Evolutionary conservation across 2,797 vertebrate genomes (phyloP), one percentile per base, ranked within the genome.

Genomic region (Podarcis siculus): DNA sequence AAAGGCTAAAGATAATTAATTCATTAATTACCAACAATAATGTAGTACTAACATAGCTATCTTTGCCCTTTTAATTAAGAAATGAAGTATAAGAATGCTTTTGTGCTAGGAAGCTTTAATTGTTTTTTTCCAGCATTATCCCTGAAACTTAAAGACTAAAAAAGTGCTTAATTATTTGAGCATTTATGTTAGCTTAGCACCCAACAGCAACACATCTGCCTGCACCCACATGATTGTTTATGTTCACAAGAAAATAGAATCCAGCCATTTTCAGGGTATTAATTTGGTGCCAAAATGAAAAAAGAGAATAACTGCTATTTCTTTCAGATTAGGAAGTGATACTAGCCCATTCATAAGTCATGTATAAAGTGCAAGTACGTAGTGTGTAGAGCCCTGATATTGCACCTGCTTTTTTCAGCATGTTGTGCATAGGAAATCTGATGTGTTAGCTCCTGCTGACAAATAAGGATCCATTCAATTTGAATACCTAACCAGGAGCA

Each of bases 131-230:
- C 81, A 92, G 79, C 67, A 79, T 83, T 90, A 94, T 91, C 87
- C 93, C 87, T 84, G 72, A 94, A 94, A 92, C 49, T 45, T 8
- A 9, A 89, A 79, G 61, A 64, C 79, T 94, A 90, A 89, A 94
- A 93, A 91, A 91, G 27, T 42, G 23, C 55, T 92, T 92, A 90
- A 94, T 89, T 93, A 90, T 94, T 90, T 90, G 89, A 87, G 90
- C 93, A 95, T 95, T 95, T 95, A 82, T 89, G 91, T 86, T 92
- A 92, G 85, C 66, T 64, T 64, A 64, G 61, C 61, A 78, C 90
- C 73, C 75, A 82, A 90, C 75, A 94, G 91, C 92, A 95, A 95
- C 93, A 93, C 93, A 96, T 94, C 95, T 95, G 94, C 76, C 92
- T 88, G 75, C 10, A 71, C 91, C 89, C 13, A 10, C 89, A 92